These are phyloP conservation scores for Stratiomys singularior DNA, from an alignment of 2,888 invertebrate genomes.

Conservation along the genomic window DNA sequence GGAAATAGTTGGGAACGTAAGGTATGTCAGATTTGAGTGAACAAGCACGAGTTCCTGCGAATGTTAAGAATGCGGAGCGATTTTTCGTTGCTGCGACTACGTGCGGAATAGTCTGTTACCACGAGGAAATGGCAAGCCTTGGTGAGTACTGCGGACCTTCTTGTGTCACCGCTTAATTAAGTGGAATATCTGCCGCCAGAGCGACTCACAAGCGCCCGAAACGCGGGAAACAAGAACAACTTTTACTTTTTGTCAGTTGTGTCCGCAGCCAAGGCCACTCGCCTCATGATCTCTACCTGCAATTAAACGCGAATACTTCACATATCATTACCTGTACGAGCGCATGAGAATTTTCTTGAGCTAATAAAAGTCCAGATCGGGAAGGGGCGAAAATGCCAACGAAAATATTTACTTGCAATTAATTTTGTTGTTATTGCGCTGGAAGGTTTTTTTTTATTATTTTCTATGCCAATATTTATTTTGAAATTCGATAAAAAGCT, in stretches of 20 bases:
- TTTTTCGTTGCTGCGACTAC: background rate
- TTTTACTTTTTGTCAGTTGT: conserved; percentile 28
- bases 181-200: background rate
- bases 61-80: background rate
- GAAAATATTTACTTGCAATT: background rate
- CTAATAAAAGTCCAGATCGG: background rate
- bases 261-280: conserved; percentile 21
- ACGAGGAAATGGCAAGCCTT: background rate
- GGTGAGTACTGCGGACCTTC: background rate
- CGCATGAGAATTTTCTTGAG: background rate
- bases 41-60: background rate
- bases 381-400: background rate
- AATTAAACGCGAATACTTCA: conserved; percentile 28
- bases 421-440: no score
- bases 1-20: no score
- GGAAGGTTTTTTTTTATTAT: no score
- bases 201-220: background rate
- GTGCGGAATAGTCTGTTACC: background rate
- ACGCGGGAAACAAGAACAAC: conserved; percentile 28
- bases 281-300: conserved; percentile 13
- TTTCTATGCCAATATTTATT: no score
- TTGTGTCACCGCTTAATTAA: background rate
- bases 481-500: no score
- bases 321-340: background rate
- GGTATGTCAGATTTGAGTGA: no score